phyloP scores from a whole-genome alignment of 2,888 invertebrate genomes.

The Patella depressa region DNA sequence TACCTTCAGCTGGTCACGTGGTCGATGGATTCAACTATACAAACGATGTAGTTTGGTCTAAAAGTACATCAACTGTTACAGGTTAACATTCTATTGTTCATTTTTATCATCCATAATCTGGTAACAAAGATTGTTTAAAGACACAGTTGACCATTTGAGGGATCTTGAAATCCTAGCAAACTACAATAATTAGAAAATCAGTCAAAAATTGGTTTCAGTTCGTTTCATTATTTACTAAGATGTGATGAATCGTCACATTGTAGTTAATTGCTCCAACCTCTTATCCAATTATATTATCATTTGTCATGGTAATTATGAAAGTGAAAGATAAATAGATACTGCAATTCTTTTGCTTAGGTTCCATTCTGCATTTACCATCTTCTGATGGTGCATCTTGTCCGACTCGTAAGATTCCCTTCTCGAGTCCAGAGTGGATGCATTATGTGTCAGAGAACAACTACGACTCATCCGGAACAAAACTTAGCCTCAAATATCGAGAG shows the following conservation, averaged over 20 bases:
- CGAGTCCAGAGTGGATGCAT: constrained; percentile 20
- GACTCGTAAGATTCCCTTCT: constrained; percentile 17
- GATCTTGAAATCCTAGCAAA: too few species aligned
- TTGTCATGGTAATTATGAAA: too few species aligned
- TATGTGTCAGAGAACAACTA: constrained; percentile 7
- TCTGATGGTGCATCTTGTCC: constrained; percentile 37
- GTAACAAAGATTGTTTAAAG: not conserved
- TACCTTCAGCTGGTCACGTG: constrained; percentile 35
- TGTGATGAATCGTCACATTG: too few species aligned
- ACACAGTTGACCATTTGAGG: too few species aligned
- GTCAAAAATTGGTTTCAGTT: too few species aligned
- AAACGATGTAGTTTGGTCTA: constrained; percentile 37
- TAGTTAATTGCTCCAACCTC: too few species aligned
- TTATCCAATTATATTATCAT: too few species aligned
- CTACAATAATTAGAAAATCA: too few species aligned
- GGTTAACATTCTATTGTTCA: constrained; percentile 23
- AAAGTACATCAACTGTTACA: constrained; percentile 28
- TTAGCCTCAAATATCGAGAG: constrained; percentile 21
- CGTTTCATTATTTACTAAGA: too few species aligned
- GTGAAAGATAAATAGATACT: too few species aligned
- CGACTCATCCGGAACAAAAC: constrained; percentile 19
- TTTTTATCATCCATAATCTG: constrained; percentile 7
- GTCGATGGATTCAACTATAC: constrained; percentile 37
- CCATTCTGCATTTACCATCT: constrained; percentile 29
- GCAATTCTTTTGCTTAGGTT: constrained; percentile 21